phyloP scores from a whole-genome alignment of 1,140 invertebrate species.

The Scaptodrosophila lebanonensis region DNA sequence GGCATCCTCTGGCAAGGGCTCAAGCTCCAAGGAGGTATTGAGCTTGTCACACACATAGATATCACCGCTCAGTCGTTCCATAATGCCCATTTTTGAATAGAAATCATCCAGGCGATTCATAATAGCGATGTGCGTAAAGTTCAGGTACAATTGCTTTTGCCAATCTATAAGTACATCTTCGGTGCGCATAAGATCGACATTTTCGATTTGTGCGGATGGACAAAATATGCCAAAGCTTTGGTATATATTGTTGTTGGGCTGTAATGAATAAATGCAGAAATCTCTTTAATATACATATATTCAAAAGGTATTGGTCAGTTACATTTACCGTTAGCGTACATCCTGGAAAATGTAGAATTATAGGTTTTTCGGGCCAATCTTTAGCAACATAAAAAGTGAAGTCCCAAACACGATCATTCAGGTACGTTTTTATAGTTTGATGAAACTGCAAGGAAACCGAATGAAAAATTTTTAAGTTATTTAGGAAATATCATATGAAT shows the following conservation, averaged over 20 bases:
- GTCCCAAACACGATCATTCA: slow-evolving; percentile 90
- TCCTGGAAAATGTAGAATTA: slow-evolving; percentile 90
- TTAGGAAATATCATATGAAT: slow-evolving; percentile 14
- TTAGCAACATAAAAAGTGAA: slow-evolving; percentile 92
- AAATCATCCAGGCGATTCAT: slow-evolving; percentile 84
- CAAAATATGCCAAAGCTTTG: slow-evolving; percentile 90
- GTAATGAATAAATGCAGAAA: slow-evolving; percentile 27
- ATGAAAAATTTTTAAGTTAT: slow-evolving; percentile 7
- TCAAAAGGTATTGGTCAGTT: background rate
- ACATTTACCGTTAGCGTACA: slow-evolving; percentile 87
- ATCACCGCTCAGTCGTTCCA: slow-evolving; percentile 87
- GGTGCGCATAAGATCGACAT: slow-evolving; percentile 82
- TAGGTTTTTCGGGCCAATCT: slow-evolving; percentile 88
- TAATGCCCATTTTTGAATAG: slow-evolving; percentile 79
- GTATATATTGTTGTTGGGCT: slow-evolving; percentile 87
- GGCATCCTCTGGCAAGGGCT: slow-evolving; percentile 81
- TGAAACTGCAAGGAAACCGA: slow-evolving; percentile 84
- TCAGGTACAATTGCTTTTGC: slow-evolving; percentile 86
- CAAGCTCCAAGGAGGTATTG: slow-evolving; percentile 79
- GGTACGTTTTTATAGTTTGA: slow-evolving; percentile 90
- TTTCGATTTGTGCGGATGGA: slow-evolving; percentile 84
- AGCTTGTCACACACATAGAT: slow-evolving; percentile 84
- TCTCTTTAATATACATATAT: background rate
- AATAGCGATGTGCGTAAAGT: slow-evolving; percentile 87
- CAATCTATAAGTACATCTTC: slow-evolving; percentile 88